These are phyloP conservation scores for Porites divaricata DNA, from an alignment of 92 coral and sea anemone genomes.

Conservation along the genomic window DNA sequence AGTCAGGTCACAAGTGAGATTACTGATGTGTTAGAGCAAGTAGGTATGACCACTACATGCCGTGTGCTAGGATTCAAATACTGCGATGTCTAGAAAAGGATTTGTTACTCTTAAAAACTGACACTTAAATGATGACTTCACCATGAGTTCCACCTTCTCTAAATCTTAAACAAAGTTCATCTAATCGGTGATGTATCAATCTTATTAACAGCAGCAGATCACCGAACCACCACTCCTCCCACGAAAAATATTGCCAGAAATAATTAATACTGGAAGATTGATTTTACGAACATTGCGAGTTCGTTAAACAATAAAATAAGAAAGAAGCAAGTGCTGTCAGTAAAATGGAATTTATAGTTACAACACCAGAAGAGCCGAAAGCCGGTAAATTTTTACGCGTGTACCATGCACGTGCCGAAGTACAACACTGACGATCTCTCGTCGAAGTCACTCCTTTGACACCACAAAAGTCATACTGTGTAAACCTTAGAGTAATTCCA, in stretches of 20 bases:
- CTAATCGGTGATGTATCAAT: no score
- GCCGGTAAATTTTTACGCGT: constrained; percentile 33
- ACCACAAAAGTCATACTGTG: not conserved
- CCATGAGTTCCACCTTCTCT: no score
- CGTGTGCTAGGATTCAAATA: not conserved
- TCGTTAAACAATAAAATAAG: not conserved
- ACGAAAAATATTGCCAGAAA: not conserved
- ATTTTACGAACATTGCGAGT: not conserved
- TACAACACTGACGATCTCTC: not conserved
- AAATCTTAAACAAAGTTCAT: no score
- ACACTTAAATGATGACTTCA: not conserved
- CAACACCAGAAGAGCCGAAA: constrained; percentile 9
- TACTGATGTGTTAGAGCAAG: constrained; percentile 9
- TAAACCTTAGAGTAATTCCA: not conserved
- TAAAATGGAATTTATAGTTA: not conserved
- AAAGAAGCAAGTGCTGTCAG: not conserved
- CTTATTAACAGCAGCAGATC: not conserved
- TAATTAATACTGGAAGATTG: not conserved
- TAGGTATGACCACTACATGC: constrained; percentile 5
- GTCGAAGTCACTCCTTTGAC: not conserved
- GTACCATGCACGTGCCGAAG: constrained; percentile 1
- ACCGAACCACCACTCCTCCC: not conserved
- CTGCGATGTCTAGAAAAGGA: not conserved
- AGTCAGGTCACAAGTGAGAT: not conserved
- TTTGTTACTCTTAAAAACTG: not conserved